Base-by-base conservation (phyloP, 2,113 vertebrate species). In the Colinus virginianus region DNA sequence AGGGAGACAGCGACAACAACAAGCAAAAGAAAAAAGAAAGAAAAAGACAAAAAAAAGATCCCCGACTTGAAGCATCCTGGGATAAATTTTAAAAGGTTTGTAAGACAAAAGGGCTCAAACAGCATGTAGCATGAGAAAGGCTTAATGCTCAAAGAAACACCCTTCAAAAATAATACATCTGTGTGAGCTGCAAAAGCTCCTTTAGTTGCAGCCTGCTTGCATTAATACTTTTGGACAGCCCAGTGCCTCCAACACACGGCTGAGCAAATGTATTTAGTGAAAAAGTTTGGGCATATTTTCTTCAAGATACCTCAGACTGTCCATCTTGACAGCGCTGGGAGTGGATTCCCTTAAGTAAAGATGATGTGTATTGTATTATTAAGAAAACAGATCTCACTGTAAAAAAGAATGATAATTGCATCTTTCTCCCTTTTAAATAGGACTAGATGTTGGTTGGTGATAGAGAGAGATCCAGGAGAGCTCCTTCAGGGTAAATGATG, bases 21-120 rank as follows among this genome's bases (percentile, higher is more conserved):
- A 40, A 38, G n/a, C 36, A 63, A 63, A 40, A 63, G 38, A 19
- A 32, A 46, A 43, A 55, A 34, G 36, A 59, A 43, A 53, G 14
- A n/a, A 32, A 38, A 30, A 28, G 9, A 18, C n/a, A 19, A 9
- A n/a, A 48, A 19, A 69, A 69, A 92, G 88, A 85, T n/a, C 22
- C 38, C 84, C 58, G n/a, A 80, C n/a, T 92, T 55, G 42, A 90
- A 93, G 36, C 3, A 1, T 84, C 84, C 89, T 83, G 81, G 89
- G 81, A 90, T 94, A 93, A 67, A 82, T 74, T 93, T 84, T 87
- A 61, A 83, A 87, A 87, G 55, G 75, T 82, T 75, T 94, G 70
- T 87, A 87, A 92, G 81, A 90, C 89, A 95, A 95, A 96, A 92
- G 89, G 87, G 34, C 19, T 61, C 87, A 79, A 91, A 90, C 81